These are phyloP conservation scores for Drosophila cognata DNA, from an alignment of 2,888 invertebrate species.

Conservation along the genomic window DNA sequence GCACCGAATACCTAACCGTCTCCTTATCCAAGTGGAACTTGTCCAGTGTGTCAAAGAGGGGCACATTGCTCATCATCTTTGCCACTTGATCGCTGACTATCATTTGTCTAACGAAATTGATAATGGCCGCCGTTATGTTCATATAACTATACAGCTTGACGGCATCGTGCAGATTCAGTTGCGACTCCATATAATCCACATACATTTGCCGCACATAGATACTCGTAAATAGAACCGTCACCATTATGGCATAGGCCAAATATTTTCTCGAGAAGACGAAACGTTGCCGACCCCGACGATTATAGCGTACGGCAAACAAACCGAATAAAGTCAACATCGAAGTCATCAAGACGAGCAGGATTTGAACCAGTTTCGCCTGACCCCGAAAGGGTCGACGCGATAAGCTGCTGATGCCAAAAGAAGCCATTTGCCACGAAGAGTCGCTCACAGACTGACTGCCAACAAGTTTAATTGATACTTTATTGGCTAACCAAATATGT, in stretches of 20 bases:
- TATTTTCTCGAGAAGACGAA: slow-evolving; percentile 60
- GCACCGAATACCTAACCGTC: slow-evolving; percentile 42
- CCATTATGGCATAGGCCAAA: slow-evolving; percentile 60
- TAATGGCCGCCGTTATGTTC: slow-evolving; percentile 71
- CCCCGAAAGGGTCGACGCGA: slow-evolving; percentile 41
- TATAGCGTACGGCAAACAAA: slow-evolving; percentile 60
- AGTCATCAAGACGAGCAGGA: slow-evolving; percentile 44
- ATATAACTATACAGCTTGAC: slow-evolving; percentile 76
- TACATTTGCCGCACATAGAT: slow-evolving; percentile 68
- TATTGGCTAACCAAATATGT: slow-evolving; percentile 7
- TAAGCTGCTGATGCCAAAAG: slow-evolving; percentile 24
- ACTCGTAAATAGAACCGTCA: slow-evolving; percentile 56
- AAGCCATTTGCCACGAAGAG: slow-evolving; percentile 38
- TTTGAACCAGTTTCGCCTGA: slow-evolving; percentile 37
- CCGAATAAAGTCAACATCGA: slow-evolving; percentile 61
- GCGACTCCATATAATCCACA: slow-evolving; percentile 58
- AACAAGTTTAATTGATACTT: slow-evolving; percentile 4
- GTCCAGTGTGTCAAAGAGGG: slow-evolving; percentile 60
- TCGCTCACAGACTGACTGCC: slow-evolving; percentile 23
- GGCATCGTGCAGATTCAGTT: slow-evolving; percentile 74
- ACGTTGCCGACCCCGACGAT: slow-evolving; percentile 37
- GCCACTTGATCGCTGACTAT: slow-evolving; percentile 42
- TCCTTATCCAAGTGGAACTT: slow-evolving; percentile 56
- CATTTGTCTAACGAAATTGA: slow-evolving; percentile 67
- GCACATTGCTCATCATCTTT: slow-evolving; percentile 56